Evolutionary conservation across 1,140 invertebrate species (phyloP), one percentile per base, ranked within the genome.

Genomic region (Dendrolimus kikuchii): DNA sequence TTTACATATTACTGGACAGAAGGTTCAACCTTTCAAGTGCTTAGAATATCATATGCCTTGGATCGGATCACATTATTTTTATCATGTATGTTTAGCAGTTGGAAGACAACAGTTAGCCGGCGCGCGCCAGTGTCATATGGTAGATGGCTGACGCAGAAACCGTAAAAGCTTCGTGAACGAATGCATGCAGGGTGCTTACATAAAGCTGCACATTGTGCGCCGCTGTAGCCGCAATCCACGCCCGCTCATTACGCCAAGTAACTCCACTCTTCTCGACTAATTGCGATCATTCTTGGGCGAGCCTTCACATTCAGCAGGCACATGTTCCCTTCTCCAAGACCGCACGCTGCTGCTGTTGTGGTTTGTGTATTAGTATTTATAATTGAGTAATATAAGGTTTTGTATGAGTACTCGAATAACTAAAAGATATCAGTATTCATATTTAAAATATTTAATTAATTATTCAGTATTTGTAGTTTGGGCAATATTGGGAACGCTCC

Each of bases 111-210:
- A 68, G 71, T 71, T 60, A 65, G 57, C 41, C 56, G 46, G 59
- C 52, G 45, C 38, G 38, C 40, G 53, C 51, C 49, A 40, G 69
- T 77, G 81, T 76, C 81, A 85, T 81, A 66, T 85, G 81, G 79
- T 68, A 64, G 68, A 71, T 79, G 77, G 55, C 64, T 57, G 53
- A 56, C 46, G 56, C 54, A 53, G 81, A 85, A 82, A 81, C 79
- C 79, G 74, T 81, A 81, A 80, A 85, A 83, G 77, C 72, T 81
- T 51, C 10, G 37, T 8, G 42, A 44, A 52, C 49, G 50, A 53
- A 62, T 64, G 63, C 60, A 52, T 58, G 67, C 68, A 60, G 51
- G 53, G 58, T 4, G 5, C 57, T 57, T 44, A 43, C 54, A 70
- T 59, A 71, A 69, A 68, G 56, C 58, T 57, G 38, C 52, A 53